phyloP scores from a whole-genome alignment of 2,888 invertebrate species.

The Chymomyza procnemis region DNA sequence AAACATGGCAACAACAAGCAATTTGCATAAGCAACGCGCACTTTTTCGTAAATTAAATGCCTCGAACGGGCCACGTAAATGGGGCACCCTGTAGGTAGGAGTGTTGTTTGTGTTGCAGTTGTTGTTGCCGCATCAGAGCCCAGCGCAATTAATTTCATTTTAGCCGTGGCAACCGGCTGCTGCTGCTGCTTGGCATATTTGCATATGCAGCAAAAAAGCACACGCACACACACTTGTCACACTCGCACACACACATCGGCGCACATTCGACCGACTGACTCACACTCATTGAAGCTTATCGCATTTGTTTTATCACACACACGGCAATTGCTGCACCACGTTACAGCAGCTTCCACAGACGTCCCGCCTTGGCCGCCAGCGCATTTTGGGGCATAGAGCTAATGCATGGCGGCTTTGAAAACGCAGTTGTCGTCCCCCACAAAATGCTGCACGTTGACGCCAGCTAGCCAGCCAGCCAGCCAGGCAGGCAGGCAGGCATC shows the following conservation, averaged over 20 bases:
- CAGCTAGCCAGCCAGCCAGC: no score
- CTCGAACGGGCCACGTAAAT: slow-evolving; percentile 46
- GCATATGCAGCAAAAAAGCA: slow-evolving; percentile 40
- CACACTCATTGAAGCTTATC: slow-evolving; percentile 67
- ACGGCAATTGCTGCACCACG: slow-evolving; percentile 9
- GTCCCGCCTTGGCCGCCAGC: background rate
- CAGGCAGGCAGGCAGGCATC: slow-evolving; percentile 45
- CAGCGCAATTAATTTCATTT: slow-evolving; percentile 73
- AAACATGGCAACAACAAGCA: slow-evolving; percentile 53
- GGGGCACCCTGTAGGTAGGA: slow-evolving; percentile 60
- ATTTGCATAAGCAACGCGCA: slow-evolving; percentile 74
- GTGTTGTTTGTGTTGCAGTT: slow-evolving; percentile 25
- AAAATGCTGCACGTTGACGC: slow-evolving; percentile 52
- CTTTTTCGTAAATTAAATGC: slow-evolving; percentile 73
- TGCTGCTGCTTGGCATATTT: slow-evolving; percentile 49
- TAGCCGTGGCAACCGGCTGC: slow-evolving; percentile 70
- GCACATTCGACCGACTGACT: slow-evolving; percentile 49
- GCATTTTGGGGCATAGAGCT: slow-evolving; percentile 34
- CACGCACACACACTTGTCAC: background rate
- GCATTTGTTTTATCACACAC: slow-evolving; percentile 71
- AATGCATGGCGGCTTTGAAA: slow-evolving; percentile 53
- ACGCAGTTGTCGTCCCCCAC: no score
- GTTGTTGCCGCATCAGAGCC: slow-evolving; percentile 50
- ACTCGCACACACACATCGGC: background rate
- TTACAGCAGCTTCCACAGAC: background rate